Percentiles rank a stretch among this genome's conserved stretches.
These are phyloP conservation scores for Drosophila seguyi DNA, from an alignment of 1,140 invertebrate genomes.

Conservation along the genomic window DNA sequence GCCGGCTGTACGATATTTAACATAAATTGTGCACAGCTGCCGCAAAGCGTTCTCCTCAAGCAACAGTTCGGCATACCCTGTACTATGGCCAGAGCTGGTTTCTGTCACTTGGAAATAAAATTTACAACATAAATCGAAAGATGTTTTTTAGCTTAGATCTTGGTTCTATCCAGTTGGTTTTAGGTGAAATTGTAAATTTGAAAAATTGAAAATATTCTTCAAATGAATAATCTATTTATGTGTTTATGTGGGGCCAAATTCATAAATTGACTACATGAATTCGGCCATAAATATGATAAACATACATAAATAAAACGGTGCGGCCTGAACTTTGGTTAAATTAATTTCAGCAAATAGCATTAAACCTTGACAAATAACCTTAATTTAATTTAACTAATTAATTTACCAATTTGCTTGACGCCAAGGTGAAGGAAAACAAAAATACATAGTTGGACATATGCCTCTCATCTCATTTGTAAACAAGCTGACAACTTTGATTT, in stretches of 20 bases:
- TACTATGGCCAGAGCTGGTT: too few species aligned
- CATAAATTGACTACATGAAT: not conserved
- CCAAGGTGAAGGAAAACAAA: too few species aligned
- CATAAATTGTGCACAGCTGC: constrained; percentile 73
- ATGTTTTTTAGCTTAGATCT: not conserved
- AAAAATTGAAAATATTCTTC: not conserved
- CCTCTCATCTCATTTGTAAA: too few species aligned
- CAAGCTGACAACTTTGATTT: too few species aligned
- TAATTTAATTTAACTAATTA: too few species aligned
- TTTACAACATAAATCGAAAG: not conserved
- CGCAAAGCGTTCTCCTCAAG: constrained; percentile 38
- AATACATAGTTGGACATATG: too few species aligned
- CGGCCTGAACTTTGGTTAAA: not conserved
- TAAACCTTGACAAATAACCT: not conserved
- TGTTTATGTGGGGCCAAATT: not conserved
- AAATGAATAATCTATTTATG: not conserved
- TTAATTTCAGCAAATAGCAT: not conserved
- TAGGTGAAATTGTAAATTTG: not conserved
- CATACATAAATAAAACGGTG: too few species aligned
- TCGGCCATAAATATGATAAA: too few species aligned
- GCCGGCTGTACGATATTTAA: constrained; percentile 66
- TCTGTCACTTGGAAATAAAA: not conserved
- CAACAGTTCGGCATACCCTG: constrained; percentile 38
- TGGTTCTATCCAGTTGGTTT: not conserved
- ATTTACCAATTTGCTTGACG: too few species aligned